Base-by-base conservation (phyloP, 2,888 invertebrate species). In the Hesperia comma region DNA sequence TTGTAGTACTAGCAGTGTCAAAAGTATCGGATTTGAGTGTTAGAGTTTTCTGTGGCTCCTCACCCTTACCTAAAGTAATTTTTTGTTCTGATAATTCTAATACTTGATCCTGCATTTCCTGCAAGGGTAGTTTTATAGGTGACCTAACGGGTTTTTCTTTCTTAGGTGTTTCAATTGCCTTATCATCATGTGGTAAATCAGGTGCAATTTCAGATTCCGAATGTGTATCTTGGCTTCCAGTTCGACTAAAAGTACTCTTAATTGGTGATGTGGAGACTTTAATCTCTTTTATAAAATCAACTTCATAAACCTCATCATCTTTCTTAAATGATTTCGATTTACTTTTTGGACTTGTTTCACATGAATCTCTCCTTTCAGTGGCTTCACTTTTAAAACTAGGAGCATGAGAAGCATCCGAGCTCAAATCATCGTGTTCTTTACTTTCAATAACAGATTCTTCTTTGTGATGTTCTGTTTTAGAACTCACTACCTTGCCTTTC, bases 151-250 rank as follows among this genome's bases (percentile, higher is more conserved):
- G 63, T 78, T 88, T 86, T 46, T 88, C 87, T 76, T 84, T 88
- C 73, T 89, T 87, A 17, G 90, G 87, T 6, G 86, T 86, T 33
- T 91, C 90, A 56, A 82, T 82, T 57, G 83, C 82, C 75, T 81
- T 91, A 14, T 88, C 87, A 74, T 92, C 90, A 63, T 92, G 89
- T 41, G 93, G 93, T 67, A 93, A 79, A 72, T 93, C 93, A 21
- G 93, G 93, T 15, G 92, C 93, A 49, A 85, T 79, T 83, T 94
- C 94, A 6, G 93, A 93, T 75, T 94, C 94, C 1, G 93, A 94
- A 71, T 93, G 93, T 19, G 93, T 93, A 71, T 94, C 94, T 80
- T 93, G 93, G 78, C 93, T 93, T 61, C 93, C 93, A 61, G 93
- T 93, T 61, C 92, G 84, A 76, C 93, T 94, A 73, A 93, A 93